Conservation (phyloP, 64 coral and sea anemone genomes). For the Montipora foliosa region DNA sequence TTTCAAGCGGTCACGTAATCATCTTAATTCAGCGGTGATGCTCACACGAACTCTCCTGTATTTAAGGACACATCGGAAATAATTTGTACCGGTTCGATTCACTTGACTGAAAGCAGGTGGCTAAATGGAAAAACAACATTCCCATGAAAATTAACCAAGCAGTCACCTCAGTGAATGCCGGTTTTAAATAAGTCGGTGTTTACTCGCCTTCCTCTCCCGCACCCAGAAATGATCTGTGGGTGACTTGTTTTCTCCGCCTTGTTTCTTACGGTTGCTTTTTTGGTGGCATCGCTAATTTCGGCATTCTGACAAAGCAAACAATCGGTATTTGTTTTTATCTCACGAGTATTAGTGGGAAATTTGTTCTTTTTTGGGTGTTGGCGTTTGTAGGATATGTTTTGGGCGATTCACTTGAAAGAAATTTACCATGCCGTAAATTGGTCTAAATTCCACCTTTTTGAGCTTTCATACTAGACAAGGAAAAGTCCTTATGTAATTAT, state of each 20-base stretch:
- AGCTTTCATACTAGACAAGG: not conserved
- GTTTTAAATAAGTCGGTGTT: not conserved
- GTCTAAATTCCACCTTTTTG: not conserved
- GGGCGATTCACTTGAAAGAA: not conserved
- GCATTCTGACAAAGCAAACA: not conserved
- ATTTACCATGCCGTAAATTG: not conserved
- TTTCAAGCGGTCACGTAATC: too few species aligned
- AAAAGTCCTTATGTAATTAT: too few species aligned
- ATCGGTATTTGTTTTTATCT: slow-evolving; percentile 24
- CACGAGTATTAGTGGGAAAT: not conserved
- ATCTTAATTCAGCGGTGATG: not conserved
- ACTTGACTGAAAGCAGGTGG: slow-evolving; percentile 37
- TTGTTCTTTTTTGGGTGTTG: not conserved
- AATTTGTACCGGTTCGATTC: slow-evolving; percentile 21
- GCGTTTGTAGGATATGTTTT: not conserved
- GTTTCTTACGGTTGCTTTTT: not conserved
- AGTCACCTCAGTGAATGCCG: not conserved
- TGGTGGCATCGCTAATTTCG: not conserved
- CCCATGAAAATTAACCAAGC: slow-evolving; percentile 11
- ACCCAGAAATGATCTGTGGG: too few species aligned
- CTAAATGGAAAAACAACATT: slow-evolving; percentile 1
- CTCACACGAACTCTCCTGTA: not conserved
- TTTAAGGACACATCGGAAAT: not conserved
- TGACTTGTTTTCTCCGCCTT: not conserved
- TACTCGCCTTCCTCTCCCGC: too few species aligned